Evolutionary conservation across 1,140 invertebrate species (phyloP), one percentile per base, ranked within the genome.

Genomic region (Cotesia vestalis): DNA sequence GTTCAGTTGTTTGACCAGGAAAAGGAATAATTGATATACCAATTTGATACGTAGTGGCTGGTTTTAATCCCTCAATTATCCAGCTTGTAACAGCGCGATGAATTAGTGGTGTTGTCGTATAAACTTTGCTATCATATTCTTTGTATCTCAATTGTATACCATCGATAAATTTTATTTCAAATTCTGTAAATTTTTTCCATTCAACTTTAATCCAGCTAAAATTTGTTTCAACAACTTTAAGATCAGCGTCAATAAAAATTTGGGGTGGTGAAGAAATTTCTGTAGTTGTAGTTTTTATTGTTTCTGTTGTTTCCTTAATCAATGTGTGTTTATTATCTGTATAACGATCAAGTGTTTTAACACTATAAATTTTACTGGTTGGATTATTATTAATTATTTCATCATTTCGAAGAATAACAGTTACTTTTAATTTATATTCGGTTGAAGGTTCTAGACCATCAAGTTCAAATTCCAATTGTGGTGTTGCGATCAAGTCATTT

Each of bases 401-500:
- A 46, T 8, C 40, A 8, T 94, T 93, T 60, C 91, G 88, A 14
- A 95, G 83, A 17, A 92, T 91, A 1, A 95, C 88, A 12, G 91
- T 91, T 1, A 95, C 94, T 83, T 94, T 91, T 2, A 96, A 90
- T 81, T 91, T 93, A 79, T 97, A 97, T 34, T 91, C 89, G 0
- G 94, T 95, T 59, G 93, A 91, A 0, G 95, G 91, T 78, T 92
- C 89, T n/a, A 97, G 83, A 27, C 90, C 91, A 9, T 90, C 89
- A 14, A 96, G 80, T 75, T 95, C 90, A 82, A 96, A 95, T 80
- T 96, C 94, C 69, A 96, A 85, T 68, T 95, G 92, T 8, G 92
- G 90, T 4, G 93, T 95, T 3, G 93, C 93, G 64, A 97, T 94
- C 0, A 96, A 79, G 81, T 94, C 94, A 73, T 93, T 91, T 14